These are phyloP conservation scores for Dendrocincla tyrannina DNA, from an alignment of 2,797 vertebrate species.

Conservation along the genomic window DNA sequence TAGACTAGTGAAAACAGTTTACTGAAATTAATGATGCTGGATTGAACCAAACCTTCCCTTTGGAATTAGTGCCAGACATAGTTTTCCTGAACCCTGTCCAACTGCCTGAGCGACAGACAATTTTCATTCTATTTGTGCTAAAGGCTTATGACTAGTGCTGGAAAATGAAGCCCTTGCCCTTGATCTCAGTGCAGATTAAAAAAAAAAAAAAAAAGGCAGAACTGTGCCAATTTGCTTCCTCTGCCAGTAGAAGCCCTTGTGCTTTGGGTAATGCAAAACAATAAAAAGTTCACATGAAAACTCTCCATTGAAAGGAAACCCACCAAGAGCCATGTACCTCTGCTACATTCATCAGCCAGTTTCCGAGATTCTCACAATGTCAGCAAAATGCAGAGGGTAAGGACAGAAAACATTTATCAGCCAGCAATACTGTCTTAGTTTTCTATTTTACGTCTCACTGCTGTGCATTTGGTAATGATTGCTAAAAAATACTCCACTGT, in stretches of 20 bases:
- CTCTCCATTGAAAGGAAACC: constrained; percentile 68
- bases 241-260: constrained; percentile 72
- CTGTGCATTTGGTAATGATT: constrained; percentile 9
- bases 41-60: constrained; percentile 80
- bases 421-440: neutral
- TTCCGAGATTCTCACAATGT: constrained; percentile 65
- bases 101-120: constrained; percentile 76
- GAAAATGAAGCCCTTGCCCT: constrained; percentile 79
- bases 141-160: constrained; percentile 73
- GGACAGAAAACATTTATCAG: constrained; percentile 44
- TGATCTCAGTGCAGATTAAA: constrained; percentile 76
- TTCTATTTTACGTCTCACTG: neutral
- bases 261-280: constrained; percentile 63
- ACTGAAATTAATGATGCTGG: constrained; percentile 78
- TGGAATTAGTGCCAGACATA: constrained; percentile 81
- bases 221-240: constrained; percentile 72
- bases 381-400: constrained; percentile 54
- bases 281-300: constrained; percentile 78
- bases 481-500: neutral
- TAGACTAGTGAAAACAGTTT: constrained; percentile 78
- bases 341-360: constrained; percentile 26
- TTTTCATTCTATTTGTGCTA: constrained; percentile 81
- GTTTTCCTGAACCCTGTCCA: constrained; percentile 80
- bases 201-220: constrained; percentile 51
- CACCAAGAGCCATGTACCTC: constrained; percentile 35